Evolutionary conservation across 2,888 invertebrate species (phyloP), one percentile per base, ranked within the genome.

Genomic region (Lasius platythorax): DNA sequence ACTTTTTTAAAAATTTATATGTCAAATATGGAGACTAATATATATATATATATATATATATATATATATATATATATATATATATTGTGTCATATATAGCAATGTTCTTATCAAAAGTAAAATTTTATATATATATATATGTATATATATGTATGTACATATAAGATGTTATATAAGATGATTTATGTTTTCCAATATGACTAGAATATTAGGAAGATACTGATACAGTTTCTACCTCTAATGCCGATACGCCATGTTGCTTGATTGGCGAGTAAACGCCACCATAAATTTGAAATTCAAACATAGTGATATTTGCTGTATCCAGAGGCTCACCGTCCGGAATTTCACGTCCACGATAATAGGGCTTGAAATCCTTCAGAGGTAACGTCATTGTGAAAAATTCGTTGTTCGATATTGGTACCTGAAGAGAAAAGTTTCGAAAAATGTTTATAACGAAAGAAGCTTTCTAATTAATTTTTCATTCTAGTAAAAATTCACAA

Each of bases 201-300:
- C 0, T 58, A 67, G 4, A 28, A 23, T 67, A 58, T 75, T 50
- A 79, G 9, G 83, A 87, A 8, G 83, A 89, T 61, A 72, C 73
- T 40, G 33, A 75, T 28, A 97, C 96, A 95, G 95, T 96, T 91
- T 97, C 96, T 56, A 97, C 96, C 94, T 97, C 97, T 88, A 97
- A 95, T 66, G 97, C 96, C 2, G 96, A 96, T 11, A 96, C 96
- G 0, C 97, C 97, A 91, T 95, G 96, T 91, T 97, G 97, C 92
- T 97, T 97, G 28, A 96, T 94, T 9, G 96, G 95, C 88, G 95
- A 95, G 92, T 97, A 97, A 85, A 97, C 97, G 18, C 97, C 97
- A 30, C 97, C 97, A 90, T 96, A 96, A 91, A 96, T 95, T 95
- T 97, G 97, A 64, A 97, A 93, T 8, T 96, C 97, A 86, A 97